phyloP scores from a whole-genome alignment of 2,888 invertebrate species.

The Podotricha telesiphe region DNA sequence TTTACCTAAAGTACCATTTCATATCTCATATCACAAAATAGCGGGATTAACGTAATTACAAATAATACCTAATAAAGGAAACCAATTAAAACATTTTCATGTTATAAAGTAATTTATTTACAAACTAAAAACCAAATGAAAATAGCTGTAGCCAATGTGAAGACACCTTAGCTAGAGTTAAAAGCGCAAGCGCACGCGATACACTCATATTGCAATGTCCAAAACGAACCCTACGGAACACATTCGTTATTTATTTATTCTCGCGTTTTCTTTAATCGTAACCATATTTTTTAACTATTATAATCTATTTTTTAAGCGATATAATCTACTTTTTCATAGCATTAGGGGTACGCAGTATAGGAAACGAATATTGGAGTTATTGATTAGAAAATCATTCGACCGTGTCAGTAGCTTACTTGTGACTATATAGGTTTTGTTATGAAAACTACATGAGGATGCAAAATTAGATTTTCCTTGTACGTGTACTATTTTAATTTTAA shows the following conservation, averaged over 20 bases:
- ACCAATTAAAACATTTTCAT: conserved; percentile 10
- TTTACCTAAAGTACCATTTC: too few species aligned
- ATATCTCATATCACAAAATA: too few species aligned
- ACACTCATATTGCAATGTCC: conserved; percentile 57
- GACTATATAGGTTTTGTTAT: not conserved
- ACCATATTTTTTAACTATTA: conserved; percentile 19
- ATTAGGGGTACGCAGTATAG: conserved; percentile 12
- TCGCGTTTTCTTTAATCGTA: conserved; percentile 36
- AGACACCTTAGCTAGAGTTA: conserved; percentile 39
- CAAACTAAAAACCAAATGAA: conserved; percentile 6
- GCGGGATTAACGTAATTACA: too few species aligned
- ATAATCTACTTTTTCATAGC: conserved; percentile 4
- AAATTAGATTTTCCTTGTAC: conserved; percentile 6
- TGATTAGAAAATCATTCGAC: conserved; percentile 20
- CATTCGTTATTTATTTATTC: conserved; percentile 36
- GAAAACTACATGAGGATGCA: not conserved
- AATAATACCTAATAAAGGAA: not conserved
- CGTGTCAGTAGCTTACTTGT: conserved; percentile 10
- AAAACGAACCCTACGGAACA: conserved; percentile 59
- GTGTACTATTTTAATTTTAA: not conserved
- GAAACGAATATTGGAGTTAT: conserved; percentile 13
- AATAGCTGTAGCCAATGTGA: conserved; percentile 28
- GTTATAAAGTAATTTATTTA: conserved; percentile 14
- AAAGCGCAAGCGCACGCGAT: conserved; percentile 64
- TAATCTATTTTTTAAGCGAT: conserved; percentile 18